Percentiles rank a stretch among this genome's conserved stretches.
Evolutionary conservation across 2,888 invertebrate genomes (phyloP).

Genomic region (Thymelicus lineola): DNA sequence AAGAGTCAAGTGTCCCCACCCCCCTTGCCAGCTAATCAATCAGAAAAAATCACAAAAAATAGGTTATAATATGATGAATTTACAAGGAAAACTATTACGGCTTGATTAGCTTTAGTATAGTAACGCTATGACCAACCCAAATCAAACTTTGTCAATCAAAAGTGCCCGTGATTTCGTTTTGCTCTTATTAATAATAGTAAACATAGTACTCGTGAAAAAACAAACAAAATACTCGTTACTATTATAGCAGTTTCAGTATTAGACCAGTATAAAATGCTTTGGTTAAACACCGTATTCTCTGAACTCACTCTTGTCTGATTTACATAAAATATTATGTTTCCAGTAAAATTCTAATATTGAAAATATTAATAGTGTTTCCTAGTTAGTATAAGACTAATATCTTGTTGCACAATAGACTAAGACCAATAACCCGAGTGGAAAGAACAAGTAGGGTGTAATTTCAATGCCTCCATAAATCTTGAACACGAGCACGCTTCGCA

Average conservation of each 20-base stretch:
- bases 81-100: too few species aligned
- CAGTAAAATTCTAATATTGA: background rate
- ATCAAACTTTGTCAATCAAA: too few species aligned
- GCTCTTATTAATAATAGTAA: too few species aligned
- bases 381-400: constrained; percentile 36
- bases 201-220: too few species aligned
- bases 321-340: constrained; percentile 1
- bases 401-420: constrained; percentile 41
- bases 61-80: too few species aligned
- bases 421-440: constrained; percentile 54
- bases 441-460: constrained; percentile 67
- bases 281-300: background rate
- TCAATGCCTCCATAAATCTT: constrained; percentile 77
- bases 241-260: background rate
- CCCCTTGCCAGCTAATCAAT: too few species aligned
- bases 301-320: background rate
- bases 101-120: too few species aligned
- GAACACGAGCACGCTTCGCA: constrained; percentile 64
- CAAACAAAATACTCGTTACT: too few species aligned
- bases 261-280: background rate
- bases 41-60: too few species aligned
- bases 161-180: too few species aligned
- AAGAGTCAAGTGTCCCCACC: too few species aligned
- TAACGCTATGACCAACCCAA: too few species aligned
- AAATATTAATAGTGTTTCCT: constrained; percentile 5